Conservation (phyloP, 2,797 vertebrate species). For the Trachurus trachurus region DNA sequence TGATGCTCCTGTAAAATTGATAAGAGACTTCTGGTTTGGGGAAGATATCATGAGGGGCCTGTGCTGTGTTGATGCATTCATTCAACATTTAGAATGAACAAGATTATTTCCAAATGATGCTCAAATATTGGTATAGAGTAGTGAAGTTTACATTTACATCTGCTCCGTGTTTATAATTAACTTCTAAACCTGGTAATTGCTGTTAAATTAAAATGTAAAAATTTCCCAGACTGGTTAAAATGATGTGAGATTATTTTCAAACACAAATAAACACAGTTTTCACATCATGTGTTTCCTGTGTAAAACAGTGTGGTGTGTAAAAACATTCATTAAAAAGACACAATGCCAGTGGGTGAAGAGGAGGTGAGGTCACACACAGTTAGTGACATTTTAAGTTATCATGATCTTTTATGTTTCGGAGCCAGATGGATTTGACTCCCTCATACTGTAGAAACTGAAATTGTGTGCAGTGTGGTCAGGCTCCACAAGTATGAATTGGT, state of each 20-base stretch:
- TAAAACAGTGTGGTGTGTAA: not conserved
- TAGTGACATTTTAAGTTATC: slow-evolving; percentile 65
- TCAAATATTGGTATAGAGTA: not conserved
- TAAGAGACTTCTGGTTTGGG: slow-evolving; percentile 49
- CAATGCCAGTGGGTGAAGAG: slow-evolving; percentile 36
- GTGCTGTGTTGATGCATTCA: slow-evolving; percentile 32
- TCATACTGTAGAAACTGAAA: slow-evolving; percentile 11
- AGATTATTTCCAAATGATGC: slow-evolving; percentile 22
- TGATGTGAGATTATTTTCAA: not conserved
- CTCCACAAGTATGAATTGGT: not conserved
- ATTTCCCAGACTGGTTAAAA: no score
- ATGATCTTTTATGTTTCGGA: slow-evolving; percentile 39
- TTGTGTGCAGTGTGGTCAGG: slow-evolving; percentile 7
- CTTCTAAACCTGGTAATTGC: not conserved
- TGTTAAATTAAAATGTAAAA: not conserved
- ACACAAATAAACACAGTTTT: not conserved
- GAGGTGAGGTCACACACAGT: slow-evolving; percentile 53
- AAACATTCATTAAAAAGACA: slow-evolving; percentile 58
- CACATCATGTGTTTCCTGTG: not conserved
- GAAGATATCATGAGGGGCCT: slow-evolving; percentile 44
- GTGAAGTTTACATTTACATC: not conserved
- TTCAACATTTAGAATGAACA: slow-evolving; percentile 45
- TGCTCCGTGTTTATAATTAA: not conserved
- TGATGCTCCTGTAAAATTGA: slow-evolving; percentile 70
- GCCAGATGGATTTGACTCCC: slow-evolving; percentile 48